Base-by-base conservation (phyloP, 2,888 invertebrate species). In the Phyto melanocephala region DNA sequence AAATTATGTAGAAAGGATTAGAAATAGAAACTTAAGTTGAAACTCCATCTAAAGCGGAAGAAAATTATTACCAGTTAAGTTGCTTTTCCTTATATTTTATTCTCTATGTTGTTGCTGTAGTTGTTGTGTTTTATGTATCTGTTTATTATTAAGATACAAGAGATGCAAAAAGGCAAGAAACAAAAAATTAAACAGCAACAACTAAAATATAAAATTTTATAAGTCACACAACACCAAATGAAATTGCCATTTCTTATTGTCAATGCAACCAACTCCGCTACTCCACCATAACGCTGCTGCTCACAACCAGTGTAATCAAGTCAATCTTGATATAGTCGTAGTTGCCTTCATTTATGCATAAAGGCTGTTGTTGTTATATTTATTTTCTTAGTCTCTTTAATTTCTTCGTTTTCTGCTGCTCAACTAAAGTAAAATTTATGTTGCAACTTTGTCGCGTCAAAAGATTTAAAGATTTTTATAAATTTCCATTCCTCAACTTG, bases 391-490 rank as follows among this genome's bases (percentile, higher is more conserved):
- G 20, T 17, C 20, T 56, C 47, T 75, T 62, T 24, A 33, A 28
- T 28, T 13, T 20, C 24, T 50, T 58, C 40, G 45, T 40, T 28
- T 56, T 63, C 62, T 40, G 20, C 28, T 63, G 22, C 70, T 70
- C 70, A 37, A 65, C 65, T 65, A 60, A 79, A 82, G 58, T 71
- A 63, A 78, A 83, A 84, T 84, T 84, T 84, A 84, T 85, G 76
- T 83, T 80, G 70, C 77, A 85, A 84, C 84, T 84, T 84, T 84
- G 81, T 81, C 76, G 83, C 83, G 70, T 84, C 74, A 83, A 80
- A 84, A 84, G 78, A 85, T 83, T 74, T 83, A 80, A 84, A 84
- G 83, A 84, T 84, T 84, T 84, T 83, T 80, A 84, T 78, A 84
- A 84, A 84, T 83, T 76, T 74, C 68, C 71, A 63, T 79, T 67